Evolutionary conservation across 2,888 invertebrate species (phyloP), one percentile per base, ranked within the genome.

Genomic region (Quadriops clusia): DNA sequence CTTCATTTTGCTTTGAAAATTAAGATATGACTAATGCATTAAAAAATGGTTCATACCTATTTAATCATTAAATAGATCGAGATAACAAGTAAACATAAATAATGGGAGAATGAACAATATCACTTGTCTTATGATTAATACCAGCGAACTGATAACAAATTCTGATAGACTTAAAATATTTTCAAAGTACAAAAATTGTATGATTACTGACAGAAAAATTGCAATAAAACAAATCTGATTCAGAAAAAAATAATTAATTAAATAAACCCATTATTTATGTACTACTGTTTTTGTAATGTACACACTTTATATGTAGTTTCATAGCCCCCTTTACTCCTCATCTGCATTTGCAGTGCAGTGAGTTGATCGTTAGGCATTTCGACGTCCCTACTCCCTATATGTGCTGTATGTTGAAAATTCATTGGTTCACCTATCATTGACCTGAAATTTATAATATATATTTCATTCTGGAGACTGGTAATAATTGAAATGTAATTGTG

Each of bases 361-460:
- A 93, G 68, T 63, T 90, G 76, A 45, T 79, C 78, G 34, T 77
- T 77, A 12, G 80, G 83, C 66, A 84, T 72, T 56, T 85, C 82
- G 37, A 89, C 77, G 60, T 94, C 93, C 29, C 83, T 81, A 11
- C 90, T 87, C 13, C 94, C 86, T 54, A 87, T 79, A 59, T 87
- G 86, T 3, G 82, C 86, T 22, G 93, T 93, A 61, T 95, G 95
- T 53, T 85, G 81, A 60, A 95, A 95, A 67, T 95, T 89, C 46
- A 87, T 93, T 8, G 95, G 95, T 44, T 78, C 77, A 17, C 94
- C 86, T 54, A 95, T 95, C 93, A 93, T 94, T 38, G 87, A 86
- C 41, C 91, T 76, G 23, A 30, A 37, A 32, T 12, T 12, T 5
- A n/a, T n/a, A n/a, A n/a, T n/a, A n/a, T n/a, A n/a, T n/a, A n/a